Conservation (phyloP, 2,888 invertebrate species). For the Anodontia alba region DNA sequence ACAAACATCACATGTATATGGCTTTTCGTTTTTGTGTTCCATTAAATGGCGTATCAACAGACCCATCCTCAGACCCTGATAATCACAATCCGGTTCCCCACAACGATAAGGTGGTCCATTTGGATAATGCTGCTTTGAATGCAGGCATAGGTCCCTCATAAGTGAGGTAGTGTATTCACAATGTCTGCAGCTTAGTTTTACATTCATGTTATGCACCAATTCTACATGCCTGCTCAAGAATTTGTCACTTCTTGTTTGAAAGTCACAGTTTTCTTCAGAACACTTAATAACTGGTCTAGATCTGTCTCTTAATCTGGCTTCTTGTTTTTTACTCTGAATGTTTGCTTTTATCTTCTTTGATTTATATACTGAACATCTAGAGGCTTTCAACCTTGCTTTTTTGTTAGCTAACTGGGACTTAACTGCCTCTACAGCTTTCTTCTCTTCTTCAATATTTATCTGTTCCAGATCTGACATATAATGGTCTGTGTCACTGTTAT, state of each 20-base stretch:
- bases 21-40: slow-evolving; percentile 86
- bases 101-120: slow-evolving; percentile 88
- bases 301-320: background rate
- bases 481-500: slow-evolving; percentile 13
- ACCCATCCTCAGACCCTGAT: slow-evolving; percentile 86
- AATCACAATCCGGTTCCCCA: slow-evolving; percentile 86
- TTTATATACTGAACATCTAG: background rate
- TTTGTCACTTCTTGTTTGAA: slow-evolving; percentile 41
- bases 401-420: background rate
- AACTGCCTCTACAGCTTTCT: background rate
- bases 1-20: slow-evolving; percentile 86
- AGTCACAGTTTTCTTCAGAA: slow-evolving; percentile 60
- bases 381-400: background rate
- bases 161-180: slow-evolving; percentile 88
- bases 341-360: background rate
- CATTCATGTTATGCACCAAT: slow-evolving; percentile 53
- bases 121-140: slow-evolving; percentile 87
- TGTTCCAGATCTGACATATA: background rate
- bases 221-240: slow-evolving; percentile 57
- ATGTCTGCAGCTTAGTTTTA: slow-evolving; percentile 85
- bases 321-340: background rate
- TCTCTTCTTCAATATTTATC: background rate
- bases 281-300: slow-evolving; percentile 24
- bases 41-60: slow-evolving; percentile 88
- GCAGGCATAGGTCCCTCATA: slow-evolving; percentile 88